Evolutionary conservation across 2,113 vertebrate species (phyloP).

Genomic region (Muntiacus reevesi): DNA sequence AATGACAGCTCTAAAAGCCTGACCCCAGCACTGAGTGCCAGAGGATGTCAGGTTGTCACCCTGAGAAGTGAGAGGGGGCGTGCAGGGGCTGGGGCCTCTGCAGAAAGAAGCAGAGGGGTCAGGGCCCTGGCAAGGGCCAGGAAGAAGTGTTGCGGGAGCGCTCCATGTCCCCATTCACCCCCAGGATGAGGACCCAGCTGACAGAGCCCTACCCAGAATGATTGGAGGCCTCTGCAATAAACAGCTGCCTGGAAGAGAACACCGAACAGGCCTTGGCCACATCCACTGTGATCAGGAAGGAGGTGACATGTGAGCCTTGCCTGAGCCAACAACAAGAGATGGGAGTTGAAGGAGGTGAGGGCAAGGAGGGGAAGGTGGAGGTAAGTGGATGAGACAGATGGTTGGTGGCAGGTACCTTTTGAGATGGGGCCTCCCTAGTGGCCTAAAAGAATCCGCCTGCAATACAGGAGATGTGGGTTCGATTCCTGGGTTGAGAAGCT

Average conservation of each 20-base stretch:
- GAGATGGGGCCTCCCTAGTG: background rate
- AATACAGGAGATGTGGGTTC: background rate
- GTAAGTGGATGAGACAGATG: background rate
- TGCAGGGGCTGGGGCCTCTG: constrained; percentile 13
- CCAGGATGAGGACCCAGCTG: constrained; percentile 5
- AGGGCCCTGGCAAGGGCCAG: background rate
- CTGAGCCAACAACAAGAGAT: background rate
- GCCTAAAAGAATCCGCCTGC: background rate
- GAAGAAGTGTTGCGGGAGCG: background rate
- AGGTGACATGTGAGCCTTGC: background rate
- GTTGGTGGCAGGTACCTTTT: background rate
- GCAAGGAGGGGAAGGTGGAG: background rate
- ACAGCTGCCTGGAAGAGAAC: background rate
- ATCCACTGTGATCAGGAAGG: background rate
- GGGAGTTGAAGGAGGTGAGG: background rate
- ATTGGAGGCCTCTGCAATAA: background rate
- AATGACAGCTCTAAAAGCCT: constrained; percentile 72
- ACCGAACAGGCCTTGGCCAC: background rate
- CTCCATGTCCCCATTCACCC: background rate
- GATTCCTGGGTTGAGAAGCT: background rate
- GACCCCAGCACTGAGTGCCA: constrained; percentile 35
- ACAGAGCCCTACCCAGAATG: constrained; percentile 45
- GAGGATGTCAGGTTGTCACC: constrained; percentile 61
- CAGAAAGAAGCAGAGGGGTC: constrained; percentile 38
- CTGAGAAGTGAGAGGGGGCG: constrained; percentile 29